Evolutionary conservation across 2,888 invertebrate species (phyloP), one percentile per base, ranked within the genome.

Genomic region (Azorinus chamasolen): DNA sequence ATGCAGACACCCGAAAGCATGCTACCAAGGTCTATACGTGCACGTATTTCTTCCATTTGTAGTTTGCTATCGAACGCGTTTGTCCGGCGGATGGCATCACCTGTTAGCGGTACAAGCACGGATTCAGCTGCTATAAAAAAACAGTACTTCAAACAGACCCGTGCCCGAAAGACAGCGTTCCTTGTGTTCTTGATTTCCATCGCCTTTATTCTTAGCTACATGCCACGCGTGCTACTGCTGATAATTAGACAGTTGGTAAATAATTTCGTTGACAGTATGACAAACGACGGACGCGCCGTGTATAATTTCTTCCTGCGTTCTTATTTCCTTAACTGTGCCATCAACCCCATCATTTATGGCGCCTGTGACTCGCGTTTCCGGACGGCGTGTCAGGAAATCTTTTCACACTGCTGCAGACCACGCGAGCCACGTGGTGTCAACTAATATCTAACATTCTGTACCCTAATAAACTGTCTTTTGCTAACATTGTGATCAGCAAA

Each of bases 261-360:
- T 5, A 54, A 62, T 16, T 81, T 84, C 24, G 75, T 83, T 10
- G 74, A 79, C 5, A 59, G 66, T n/a, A 25, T 86, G 58, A 48
- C 63, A 1, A 54, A 77, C 18, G 32, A 43, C 1, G 66, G 45
- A 14, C 75, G 68, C 22, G 79, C 77, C 0, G 76, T 72, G 10
- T 85, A 84, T 50, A 75, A 75, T 10, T 80, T 87, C 57, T 82
- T 84, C 41, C 54, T 87, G 59, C 59, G 87, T 2, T 85, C 83
- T 1, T 86, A 85, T 39, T 86, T 84, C 41, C 37, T 86, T 12
- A 84, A 85, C 64, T 82, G 86, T 57, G 84, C 87, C 4, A 69
- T 85, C 10, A 88, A 88, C 54, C 87, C 88, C 0, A 62, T 88
- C 22, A 85, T 88, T 24, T 88, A 89, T 77, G 79, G 83, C 27